These are phyloP conservation scores for Drosophila neoperkinsi DNA, from an alignment of 2,888 invertebrate species.

Conservation along the genomic window DNA sequence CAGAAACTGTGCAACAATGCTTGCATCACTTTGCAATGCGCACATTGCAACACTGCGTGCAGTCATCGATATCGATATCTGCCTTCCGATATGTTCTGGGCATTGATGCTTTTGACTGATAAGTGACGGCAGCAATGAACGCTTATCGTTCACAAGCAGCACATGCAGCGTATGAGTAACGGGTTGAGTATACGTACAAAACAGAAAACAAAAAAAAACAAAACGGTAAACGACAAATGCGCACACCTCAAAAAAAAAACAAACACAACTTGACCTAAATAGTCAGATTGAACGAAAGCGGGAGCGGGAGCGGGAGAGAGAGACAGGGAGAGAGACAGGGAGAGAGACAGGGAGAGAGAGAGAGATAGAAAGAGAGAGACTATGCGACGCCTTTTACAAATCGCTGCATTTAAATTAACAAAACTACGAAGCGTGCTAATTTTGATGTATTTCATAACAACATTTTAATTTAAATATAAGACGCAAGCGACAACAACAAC, in stretches of 20 bases:
- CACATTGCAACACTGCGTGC: conserved; percentile 33
- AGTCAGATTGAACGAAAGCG: conserved; percentile 27
- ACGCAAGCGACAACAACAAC: conserved; percentile 41
- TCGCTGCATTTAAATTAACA: conserved; percentile 74
- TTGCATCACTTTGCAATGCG: conserved; percentile 18
- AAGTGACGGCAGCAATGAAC: conserved; percentile 44
- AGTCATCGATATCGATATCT: conserved; percentile 55
- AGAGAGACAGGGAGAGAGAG: conserved; percentile 5
- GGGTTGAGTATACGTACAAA: conserved; percentile 32
- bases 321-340: conserved; percentile 5
- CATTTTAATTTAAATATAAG: conserved; percentile 72
- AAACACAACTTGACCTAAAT: conserved; percentile 72
- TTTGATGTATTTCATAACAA: conserved; percentile 77
- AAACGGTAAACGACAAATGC: conserved; percentile 34
- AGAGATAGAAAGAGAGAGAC: conserved; percentile 7
- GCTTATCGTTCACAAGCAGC: conserved; percentile 59
- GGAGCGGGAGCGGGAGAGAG: conserved; percentile 11
- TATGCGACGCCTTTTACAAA: conserved; percentile 49
- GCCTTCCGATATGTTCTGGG: conserved; percentile 5
- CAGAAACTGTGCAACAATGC: conserved; percentile 23
- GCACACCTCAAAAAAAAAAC: conserved; percentile 59
- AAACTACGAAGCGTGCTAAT: conserved; percentile 79
- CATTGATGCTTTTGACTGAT: conserved; percentile 63
- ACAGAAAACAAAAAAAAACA: conserved; percentile 4
- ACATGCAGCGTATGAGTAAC: conserved; percentile 53